phyloP scores from a whole-genome alignment of 92 coral and sea anemone genomes.

The Nematostella vectensis region DNA sequence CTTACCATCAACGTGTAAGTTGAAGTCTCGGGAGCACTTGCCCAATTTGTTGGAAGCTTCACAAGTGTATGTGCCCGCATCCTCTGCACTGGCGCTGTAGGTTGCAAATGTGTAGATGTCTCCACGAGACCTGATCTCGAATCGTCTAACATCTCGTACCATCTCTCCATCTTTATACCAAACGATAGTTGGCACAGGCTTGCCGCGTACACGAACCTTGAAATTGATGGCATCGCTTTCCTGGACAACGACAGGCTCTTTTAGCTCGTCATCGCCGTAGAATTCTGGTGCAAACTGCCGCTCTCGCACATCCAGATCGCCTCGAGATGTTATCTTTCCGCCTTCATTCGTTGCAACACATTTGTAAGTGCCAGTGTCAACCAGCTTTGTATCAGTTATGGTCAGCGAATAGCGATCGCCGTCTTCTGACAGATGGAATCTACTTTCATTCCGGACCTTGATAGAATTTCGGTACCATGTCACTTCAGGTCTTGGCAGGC shows the following conservation, averaged over 20 bases:
- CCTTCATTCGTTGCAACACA: conserved; percentile 65
- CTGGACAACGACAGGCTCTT: conserved; percentile 36
- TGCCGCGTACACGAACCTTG: conserved; percentile 70
- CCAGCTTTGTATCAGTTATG: conserved; percentile 34
- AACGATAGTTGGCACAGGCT: conserved; percentile 60
- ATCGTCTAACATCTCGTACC: conserved; percentile 59
- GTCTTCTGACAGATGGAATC: conserved; percentile 21
- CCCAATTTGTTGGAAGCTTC: conserved; percentile 75
- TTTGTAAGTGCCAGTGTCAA: conserved; percentile 61
- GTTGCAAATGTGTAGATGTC: conserved; percentile 64
- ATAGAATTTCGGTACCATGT: conserved; percentile 56
- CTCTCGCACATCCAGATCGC: conserved; percentile 60
- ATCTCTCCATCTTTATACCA: conserved; percentile 64
- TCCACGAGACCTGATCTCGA: conserved; percentile 54
- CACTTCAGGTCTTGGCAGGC: conserved; percentile 39
- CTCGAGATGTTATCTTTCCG: conserved; percentile 59
- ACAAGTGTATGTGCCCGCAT: conserved; percentile 69
- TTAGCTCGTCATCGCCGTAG: conserved; percentile 57
- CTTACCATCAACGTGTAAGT: conserved; percentile 71
- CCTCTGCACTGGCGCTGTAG: conserved; percentile 62
- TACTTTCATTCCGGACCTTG: conserved; percentile 33
- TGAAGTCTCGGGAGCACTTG: conserved; percentile 64
- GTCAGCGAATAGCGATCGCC: conserved; percentile 39
- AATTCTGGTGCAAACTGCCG: conserved; percentile 65
- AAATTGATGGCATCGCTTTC: conserved; percentile 67